A percentile compares a stretch with the other conserved stretches of the same genome.
Conservation (phyloP, 2,113 vertebrate species). For the Irena cyanogastra region DNA sequence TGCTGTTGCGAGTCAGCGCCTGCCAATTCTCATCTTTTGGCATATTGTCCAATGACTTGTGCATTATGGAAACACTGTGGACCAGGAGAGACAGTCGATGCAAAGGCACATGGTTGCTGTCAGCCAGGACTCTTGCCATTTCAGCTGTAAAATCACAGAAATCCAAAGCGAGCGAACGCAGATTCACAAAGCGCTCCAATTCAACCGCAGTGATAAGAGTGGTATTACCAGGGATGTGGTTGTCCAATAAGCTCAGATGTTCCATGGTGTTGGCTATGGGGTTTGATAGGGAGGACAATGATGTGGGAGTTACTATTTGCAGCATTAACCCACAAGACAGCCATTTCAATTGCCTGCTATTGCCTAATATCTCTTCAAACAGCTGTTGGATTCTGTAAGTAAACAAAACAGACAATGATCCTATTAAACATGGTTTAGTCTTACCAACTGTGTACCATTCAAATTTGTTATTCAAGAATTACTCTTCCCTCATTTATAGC, state of each 20-base stretch:
- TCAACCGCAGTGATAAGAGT: constrained; percentile 86
- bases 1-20: constrained; percentile 87
- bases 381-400: constrained; percentile 89
- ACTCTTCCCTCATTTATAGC: background rate
- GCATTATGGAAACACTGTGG: constrained; percentile 87
- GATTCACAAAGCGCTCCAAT: constrained; percentile 86
- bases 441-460: background rate
- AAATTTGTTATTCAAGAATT: background rate
- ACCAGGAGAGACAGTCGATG: constrained; percentile 94
- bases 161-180: constrained; percentile 91
- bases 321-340: constrained; percentile 96
- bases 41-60: constrained; percentile 87
- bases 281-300: constrained; percentile 90
- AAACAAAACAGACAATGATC: constrained; percentile 60
- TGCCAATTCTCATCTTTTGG: constrained; percentile 94
- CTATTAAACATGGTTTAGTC: background rate
- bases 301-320: constrained; percentile 89
- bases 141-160: constrained; percentile 95
- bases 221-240: constrained; percentile 82
- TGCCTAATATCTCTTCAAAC: constrained; percentile 93
- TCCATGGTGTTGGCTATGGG: constrained; percentile 88
- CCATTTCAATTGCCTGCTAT: constrained; percentile 93
- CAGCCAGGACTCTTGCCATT: constrained; percentile 89
- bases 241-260: constrained; percentile 93
- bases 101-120: constrained; percentile 86